phyloP scores from a whole-genome alignment of 2,888 invertebrate genomes.

The Elgonia sp. region DNA sequence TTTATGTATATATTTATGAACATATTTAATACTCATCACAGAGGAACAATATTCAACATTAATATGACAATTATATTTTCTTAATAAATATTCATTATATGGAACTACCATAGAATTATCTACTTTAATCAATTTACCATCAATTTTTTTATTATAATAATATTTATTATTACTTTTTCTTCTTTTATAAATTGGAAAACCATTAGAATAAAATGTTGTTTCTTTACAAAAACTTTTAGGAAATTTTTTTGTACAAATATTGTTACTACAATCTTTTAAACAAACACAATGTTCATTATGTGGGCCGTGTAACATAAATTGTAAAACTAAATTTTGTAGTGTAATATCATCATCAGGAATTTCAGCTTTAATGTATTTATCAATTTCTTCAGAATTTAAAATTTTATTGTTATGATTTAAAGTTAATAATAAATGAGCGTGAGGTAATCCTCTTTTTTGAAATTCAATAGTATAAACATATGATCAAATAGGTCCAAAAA shows the following conservation, averaged over 20 bases:
- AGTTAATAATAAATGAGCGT: slow-evolving; percentile 5
- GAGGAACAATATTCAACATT: slow-evolving; percentile 12
- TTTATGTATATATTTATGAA: slow-evolving; percentile 46
- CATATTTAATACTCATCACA: slow-evolving; percentile 6
- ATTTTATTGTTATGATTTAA: slow-evolving; percentile 20
- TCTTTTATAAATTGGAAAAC: slow-evolving; percentile 18
- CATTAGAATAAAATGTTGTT: slow-evolving; percentile 10
- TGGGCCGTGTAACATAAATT: slow-evolving; percentile 31
- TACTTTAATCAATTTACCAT: not conserved
- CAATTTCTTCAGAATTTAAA: not conserved
- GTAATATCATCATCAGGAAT: not conserved
- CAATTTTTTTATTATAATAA: slow-evolving; percentile 13
- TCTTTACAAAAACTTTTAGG: slow-evolving; percentile 5
- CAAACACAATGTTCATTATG: not conserved
- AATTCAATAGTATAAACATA: slow-evolving; percentile 34
- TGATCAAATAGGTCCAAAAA: slow-evolving; percentile 22
- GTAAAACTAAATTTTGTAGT: slow-evolving; percentile 19
- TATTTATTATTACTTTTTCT: not conserved
- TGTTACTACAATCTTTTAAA: not conserved
- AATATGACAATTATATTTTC: slow-evolving; percentile 12
- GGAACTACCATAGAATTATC: slow-evolving; percentile 23
- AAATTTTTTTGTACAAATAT: slow-evolving; percentile 26
- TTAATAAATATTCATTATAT: not conserved
- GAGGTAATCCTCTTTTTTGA: slow-evolving; percentile 39
- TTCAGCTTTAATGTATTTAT: slow-evolving; percentile 20